Evolutionary conservation across 2,797 vertebrate genomes (phyloP).

Genomic region (Propithecus perrieri): DNA sequence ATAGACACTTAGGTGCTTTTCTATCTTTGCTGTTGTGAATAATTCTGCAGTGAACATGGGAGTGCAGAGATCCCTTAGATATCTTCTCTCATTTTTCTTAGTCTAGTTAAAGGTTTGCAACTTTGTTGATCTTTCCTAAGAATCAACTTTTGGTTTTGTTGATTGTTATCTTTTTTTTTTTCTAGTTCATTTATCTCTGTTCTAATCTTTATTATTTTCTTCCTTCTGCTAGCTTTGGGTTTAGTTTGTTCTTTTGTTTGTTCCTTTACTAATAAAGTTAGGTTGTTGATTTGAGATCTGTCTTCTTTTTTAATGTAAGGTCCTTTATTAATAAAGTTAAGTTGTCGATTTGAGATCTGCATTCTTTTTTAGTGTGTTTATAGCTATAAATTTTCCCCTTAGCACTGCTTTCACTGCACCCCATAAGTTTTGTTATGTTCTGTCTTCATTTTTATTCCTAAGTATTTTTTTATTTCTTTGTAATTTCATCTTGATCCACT

Average conservation of each 20-base stretch:
- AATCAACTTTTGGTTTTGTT: neutral
- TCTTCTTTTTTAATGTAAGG: neutral
- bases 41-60: too few species aligned
- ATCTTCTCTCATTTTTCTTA: neutral
- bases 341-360: neutral
- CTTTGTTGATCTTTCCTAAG: neutral
- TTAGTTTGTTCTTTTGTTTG: neutral
- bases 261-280: neutral
- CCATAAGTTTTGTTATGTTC: too few species aligned
- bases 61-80: too few species aligned
- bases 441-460: too few species aligned
- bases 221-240: neutral
- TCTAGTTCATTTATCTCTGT: neutral
- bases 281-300: neutral
- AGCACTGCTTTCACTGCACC: too few species aligned
- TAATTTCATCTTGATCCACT: neutral
- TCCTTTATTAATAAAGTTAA: neutral
- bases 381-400: too few species aligned
- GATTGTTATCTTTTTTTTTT: neutral
- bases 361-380: too few species aligned
- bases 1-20: too few species aligned
- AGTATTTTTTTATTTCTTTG: neutral
- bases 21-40: too few species aligned
- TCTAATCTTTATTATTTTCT: neutral
- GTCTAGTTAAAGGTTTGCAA: neutral